phyloP scores from a whole-genome alignment of 2,113 vertebrate genomes.

The Bucco capensis region DNA sequence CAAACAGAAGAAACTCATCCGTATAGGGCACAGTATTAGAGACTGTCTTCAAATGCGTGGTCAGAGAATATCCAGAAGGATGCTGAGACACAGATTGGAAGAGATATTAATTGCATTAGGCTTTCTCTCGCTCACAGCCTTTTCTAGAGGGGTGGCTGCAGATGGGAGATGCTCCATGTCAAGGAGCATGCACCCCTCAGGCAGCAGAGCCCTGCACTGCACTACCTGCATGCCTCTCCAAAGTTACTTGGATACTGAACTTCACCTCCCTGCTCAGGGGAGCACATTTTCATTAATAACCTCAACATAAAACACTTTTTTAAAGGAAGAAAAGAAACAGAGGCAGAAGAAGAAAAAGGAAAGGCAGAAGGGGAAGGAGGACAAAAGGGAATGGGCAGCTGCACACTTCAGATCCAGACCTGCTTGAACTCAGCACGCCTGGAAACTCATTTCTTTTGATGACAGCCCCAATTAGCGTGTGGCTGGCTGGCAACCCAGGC shows the following conservation, averaged over 20 bases:
- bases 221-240: background rate
- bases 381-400: background rate
- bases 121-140: background rate
- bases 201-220: background rate
- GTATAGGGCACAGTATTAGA: background rate
- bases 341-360: background rate
- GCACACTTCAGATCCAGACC: background rate
- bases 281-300: background rate
- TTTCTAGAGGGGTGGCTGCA: background rate
- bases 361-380: background rate
- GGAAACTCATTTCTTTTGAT: background rate
- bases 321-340: background rate
- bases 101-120: background rate
- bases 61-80: background rate
- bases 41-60: accelerated
- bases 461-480: background rate
- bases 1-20: background rate
- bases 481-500: background rate
- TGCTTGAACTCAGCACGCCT: background rate
- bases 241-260: background rate
- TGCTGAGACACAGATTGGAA: background rate
- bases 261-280: background rate
- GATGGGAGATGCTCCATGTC: background rate
- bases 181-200: background rate
- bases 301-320: background rate